These are phyloP conservation scores for Tinea semifulvella DNA, from an alignment of 2,888 invertebrate species.

Conservation along the genomic window DNA sequence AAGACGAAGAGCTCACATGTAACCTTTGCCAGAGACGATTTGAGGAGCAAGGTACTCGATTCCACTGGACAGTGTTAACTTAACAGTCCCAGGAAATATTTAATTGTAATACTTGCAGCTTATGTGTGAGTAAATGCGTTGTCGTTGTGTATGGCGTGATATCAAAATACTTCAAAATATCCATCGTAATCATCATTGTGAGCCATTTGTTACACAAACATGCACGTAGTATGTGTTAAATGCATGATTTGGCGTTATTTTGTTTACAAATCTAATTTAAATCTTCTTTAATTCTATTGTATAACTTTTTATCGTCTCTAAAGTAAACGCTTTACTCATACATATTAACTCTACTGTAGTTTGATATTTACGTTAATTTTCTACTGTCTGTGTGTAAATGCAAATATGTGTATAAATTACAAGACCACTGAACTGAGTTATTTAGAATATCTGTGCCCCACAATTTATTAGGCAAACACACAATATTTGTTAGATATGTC, in stretches of 20 bases:
- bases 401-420: slow-evolving; percentile 15
- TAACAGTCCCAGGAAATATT: slow-evolving; percentile 3
- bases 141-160: slow-evolving; percentile 37
- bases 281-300: slow-evolving; percentile 3
- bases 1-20: slow-evolving; percentile 75
- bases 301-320: not conserved
- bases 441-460: slow-evolving; percentile 39
- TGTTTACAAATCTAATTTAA: not conserved
- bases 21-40: slow-evolving; percentile 81
- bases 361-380: slow-evolving; percentile 30
- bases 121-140: slow-evolving; percentile 67
- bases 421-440: slow-evolving; percentile 68
- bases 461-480: not conserved
- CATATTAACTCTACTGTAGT: slow-evolving; percentile 34
- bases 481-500: not conserved
- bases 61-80: slow-evolving; percentile 35
- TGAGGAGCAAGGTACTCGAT: slow-evolving; percentile 74
- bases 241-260: slow-evolving; percentile 31
- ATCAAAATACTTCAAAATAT: slow-evolving; percentile 11
- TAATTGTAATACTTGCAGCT: slow-evolving; percentile 46
- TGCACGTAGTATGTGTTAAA: slow-evolving; percentile 27
- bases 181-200: slow-evolving; percentile 27
- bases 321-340: slow-evolving; percentile 60
- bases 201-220: slow-evolving; percentile 35
- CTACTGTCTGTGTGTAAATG: slow-evolving; percentile 7